Evolutionary conservation across 1,140 invertebrate species (phyloP).

Genomic region (Drosophila hydei): DNA sequence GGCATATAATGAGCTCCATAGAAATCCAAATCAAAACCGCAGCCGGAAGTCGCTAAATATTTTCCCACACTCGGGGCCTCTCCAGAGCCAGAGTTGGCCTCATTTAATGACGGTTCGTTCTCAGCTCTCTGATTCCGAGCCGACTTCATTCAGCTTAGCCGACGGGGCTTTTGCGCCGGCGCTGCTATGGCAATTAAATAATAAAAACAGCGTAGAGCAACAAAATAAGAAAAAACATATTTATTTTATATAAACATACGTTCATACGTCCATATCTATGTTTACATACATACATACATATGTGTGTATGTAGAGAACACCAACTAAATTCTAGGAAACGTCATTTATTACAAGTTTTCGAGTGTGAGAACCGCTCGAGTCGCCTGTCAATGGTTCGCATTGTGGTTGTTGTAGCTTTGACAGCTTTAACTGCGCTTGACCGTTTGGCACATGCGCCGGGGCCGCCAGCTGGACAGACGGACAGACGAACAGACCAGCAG

Average conservation of each 20-base stretch:
- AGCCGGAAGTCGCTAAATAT: constrained; percentile 78
- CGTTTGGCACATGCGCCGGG: constrained; percentile 76
- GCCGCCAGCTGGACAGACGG: constrained; percentile 26
- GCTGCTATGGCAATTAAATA: constrained; percentile 76
- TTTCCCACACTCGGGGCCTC: constrained; percentile 69
- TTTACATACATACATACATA: neutral
- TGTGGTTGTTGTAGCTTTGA: constrained; percentile 57
- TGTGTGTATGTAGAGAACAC: constrained; percentile 19
- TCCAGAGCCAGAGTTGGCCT: constrained; percentile 51
- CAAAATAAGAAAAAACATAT: constrained; percentile 36
- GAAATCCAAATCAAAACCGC: constrained; percentile 59
- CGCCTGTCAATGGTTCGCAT: constrained; percentile 72
- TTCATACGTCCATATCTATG: constrained; percentile 5
- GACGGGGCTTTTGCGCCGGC: constrained; percentile 63
- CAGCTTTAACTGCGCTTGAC: constrained; percentile 78
- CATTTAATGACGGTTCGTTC: constrained; percentile 62
- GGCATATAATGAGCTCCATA: constrained; percentile 45
- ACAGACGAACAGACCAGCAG: constrained; percentile 8
- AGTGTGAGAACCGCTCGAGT: constrained; percentile 73
- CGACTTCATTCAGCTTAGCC: constrained; percentile 18
- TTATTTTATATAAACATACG: constrained; percentile 4
- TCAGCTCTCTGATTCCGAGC: constrained; percentile 20
- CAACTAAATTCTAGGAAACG: constrained; percentile 75
- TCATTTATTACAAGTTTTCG: constrained; percentile 73
- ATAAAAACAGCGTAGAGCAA: constrained; percentile 44